Conservation (phyloP, 1,140 invertebrate species). For the Probaryconus sp. region DNA sequence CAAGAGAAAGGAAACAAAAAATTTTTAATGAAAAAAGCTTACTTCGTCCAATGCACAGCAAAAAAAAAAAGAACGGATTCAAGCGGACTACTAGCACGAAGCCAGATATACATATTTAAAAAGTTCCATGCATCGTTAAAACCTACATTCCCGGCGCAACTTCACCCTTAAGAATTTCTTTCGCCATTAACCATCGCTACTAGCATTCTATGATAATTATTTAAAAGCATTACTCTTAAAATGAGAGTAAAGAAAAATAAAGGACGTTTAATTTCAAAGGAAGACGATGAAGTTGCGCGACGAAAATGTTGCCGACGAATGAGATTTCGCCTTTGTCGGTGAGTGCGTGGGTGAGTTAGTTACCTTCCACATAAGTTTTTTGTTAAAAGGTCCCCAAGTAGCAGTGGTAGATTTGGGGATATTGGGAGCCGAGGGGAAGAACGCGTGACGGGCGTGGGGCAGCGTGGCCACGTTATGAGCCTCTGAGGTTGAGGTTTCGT, state of each 20-base stretch:
- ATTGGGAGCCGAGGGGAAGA: constrained; percentile 80
- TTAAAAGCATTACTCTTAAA: too few species aligned
- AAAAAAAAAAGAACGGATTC: constrained; percentile 48
- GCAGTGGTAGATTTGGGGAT: constrained; percentile 82
- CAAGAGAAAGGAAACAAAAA: constrained; percentile 12
- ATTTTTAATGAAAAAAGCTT: constrained; percentile 43
- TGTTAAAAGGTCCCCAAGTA: constrained; percentile 83
- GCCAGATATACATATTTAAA: constrained; percentile 65
- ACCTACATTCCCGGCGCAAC: constrained; percentile 5
- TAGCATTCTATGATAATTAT: too few species aligned
- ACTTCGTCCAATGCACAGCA: constrained; percentile 46
- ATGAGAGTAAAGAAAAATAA: too few species aligned
- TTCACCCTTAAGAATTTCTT: constrained; percentile 22
- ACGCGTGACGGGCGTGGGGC: constrained; percentile 80
- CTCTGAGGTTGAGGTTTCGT: constrained; percentile 73
- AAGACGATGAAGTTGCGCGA: constrained; percentile 23
- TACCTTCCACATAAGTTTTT: constrained; percentile 84
- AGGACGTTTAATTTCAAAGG: too few species aligned
- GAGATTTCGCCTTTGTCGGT: constrained; percentile 23
- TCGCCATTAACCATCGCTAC: too few species aligned
- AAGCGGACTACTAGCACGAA: constrained; percentile 58
- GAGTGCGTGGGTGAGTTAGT: constrained; percentile 74
- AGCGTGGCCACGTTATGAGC: constrained; percentile 78
- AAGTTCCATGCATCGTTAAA: constrained; percentile 56
- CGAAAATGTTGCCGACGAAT: constrained; percentile 30